These are phyloP conservation scores for Rhagonycha lutea DNA, from an alignment of 2,888 invertebrate species.

Conservation along the genomic window DNA sequence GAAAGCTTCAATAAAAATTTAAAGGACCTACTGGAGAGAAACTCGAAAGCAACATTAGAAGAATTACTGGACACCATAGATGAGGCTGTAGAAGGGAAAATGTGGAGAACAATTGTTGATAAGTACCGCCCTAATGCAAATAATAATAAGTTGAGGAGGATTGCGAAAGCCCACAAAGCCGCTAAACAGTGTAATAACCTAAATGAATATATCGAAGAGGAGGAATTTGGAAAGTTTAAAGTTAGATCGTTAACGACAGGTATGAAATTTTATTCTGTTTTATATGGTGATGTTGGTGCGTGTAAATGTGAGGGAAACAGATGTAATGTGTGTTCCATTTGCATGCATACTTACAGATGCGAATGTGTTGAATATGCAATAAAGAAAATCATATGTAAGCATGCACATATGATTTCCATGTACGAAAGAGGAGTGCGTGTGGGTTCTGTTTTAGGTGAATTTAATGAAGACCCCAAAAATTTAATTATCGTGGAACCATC, in stretches of 20 bases:
- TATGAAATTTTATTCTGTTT: background rate
- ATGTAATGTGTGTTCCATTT: conserved; percentile 27
- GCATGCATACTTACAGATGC: conserved; percentile 24
- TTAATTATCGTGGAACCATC: too few species aligned
- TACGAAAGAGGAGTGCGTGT: too few species aligned
- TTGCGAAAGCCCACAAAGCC: conserved; percentile 18
- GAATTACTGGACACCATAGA: conserved; percentile 11
- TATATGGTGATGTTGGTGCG: background rate
- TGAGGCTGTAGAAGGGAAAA: conserved; percentile 14
- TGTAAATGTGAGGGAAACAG: background rate
- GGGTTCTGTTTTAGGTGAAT: too few species aligned
- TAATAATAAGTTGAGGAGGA: conserved; percentile 14
- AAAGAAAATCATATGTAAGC: conserved; percentile 18
- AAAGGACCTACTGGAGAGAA: too few species aligned
- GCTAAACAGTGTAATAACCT: background rate
- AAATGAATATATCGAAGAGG: background rate
- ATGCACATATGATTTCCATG: background rate
- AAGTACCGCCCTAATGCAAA: background rate
- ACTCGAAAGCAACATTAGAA: background rate
- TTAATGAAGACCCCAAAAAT: too few species aligned
- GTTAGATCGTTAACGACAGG: conserved; percentile 24
- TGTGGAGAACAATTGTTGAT: conserved; percentile 18
- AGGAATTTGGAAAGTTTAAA: conserved; percentile 24
- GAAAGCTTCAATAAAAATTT: conserved; percentile 1
- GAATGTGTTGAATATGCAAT: conserved; percentile 23